Conservation (phyloP, 2,113 vertebrate species). For the Menidia beryllina region DNA sequence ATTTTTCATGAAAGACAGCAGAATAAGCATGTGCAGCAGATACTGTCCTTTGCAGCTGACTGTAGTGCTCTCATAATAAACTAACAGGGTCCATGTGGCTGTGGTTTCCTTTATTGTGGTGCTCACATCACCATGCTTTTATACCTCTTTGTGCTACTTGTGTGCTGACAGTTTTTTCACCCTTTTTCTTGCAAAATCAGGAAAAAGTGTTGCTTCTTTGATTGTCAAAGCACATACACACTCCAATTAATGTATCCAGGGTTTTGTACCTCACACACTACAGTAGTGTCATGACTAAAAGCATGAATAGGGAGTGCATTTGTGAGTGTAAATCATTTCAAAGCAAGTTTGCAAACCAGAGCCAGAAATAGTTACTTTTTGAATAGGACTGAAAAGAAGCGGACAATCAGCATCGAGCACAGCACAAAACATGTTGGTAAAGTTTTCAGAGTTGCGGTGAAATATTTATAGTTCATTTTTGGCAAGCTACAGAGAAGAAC, state of each 20-base stretch:
- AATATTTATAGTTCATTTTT: too few relatives aligned
- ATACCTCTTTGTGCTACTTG: not conserved
- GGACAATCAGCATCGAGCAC: not conserved
- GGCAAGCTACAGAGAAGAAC: too few relatives aligned
- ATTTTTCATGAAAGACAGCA: too few relatives aligned
- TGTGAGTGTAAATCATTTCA: not conserved
- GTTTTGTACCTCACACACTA: constrained; percentile 9
- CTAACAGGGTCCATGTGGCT: constrained; percentile 1
- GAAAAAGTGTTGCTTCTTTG: constrained; percentile 7
- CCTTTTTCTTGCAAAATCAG: constrained; percentile 21
- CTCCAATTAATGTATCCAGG: constrained; percentile 1
- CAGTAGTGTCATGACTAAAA: not conserved
- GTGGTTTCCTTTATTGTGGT: constrained; percentile 25
- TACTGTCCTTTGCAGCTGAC: not conserved
- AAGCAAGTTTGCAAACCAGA: not conserved
- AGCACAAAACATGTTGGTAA: too few relatives aligned
- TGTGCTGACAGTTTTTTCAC: constrained; percentile 38
- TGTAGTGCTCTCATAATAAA: not conserved
- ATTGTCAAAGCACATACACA: constrained; percentile 19
- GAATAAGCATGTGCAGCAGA: too few relatives aligned
- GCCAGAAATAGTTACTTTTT: not conserved
- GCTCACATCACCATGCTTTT: constrained; percentile 24
- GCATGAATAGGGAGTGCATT: not conserved
- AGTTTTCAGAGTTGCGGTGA: too few relatives aligned
- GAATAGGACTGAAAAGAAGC: not conserved